Conservation (phyloP, 1,140 invertebrate species). For the Drosophila truncata region DNA sequence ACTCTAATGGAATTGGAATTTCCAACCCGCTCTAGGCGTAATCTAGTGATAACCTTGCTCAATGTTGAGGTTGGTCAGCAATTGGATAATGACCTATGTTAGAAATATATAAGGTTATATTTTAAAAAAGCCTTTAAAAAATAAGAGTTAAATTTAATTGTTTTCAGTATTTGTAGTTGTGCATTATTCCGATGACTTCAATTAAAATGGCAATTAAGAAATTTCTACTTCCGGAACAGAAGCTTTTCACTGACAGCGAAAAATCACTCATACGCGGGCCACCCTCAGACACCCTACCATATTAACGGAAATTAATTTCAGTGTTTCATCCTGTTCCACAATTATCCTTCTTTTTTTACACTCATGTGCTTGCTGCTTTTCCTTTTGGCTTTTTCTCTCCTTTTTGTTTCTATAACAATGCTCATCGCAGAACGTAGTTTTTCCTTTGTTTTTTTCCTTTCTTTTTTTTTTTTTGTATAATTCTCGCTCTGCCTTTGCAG, state of each 20-base stretch:
- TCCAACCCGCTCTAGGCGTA: too few relatives aligned
- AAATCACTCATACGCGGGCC: slow-evolving; percentile 34
- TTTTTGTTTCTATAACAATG: slow-evolving; percentile 57
- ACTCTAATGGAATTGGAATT: too few relatives aligned
- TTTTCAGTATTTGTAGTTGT: slow-evolving; percentile 5
- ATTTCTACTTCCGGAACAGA: slow-evolving; percentile 54
- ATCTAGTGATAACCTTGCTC: too few relatives aligned
- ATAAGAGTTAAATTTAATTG: too few relatives aligned
- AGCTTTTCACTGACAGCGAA: slow-evolving; percentile 30
- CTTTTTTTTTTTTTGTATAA: slow-evolving; percentile 40
- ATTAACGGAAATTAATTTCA: slow-evolving; percentile 75
- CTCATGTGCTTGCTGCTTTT: slow-evolving; percentile 41
- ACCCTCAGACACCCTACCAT: slow-evolving; percentile 30
- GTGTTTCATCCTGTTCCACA: slow-evolving; percentile 46
- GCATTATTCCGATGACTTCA: slow-evolving; percentile 41
- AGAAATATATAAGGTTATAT: too few relatives aligned
- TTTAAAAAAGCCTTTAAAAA: too few relatives aligned
- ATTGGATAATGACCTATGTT: too few relatives aligned
- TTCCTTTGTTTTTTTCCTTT: slow-evolving; percentile 26
- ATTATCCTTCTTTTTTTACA: slow-evolving; percentile 12
- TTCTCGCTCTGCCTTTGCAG: slow-evolving; percentile 50
- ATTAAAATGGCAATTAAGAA: slow-evolving; percentile 72
- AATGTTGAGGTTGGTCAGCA: too few relatives aligned
- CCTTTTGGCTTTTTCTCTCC: slow-evolving; percentile 18
- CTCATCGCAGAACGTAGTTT: slow-evolving; percentile 43